A percentile compares a stretch with the other conserved stretches of the same genome.
Evolutionary conservation across 1,140 invertebrate genomes (phyloP).

Genomic region (Trichogramma pretiosum): DNA sequence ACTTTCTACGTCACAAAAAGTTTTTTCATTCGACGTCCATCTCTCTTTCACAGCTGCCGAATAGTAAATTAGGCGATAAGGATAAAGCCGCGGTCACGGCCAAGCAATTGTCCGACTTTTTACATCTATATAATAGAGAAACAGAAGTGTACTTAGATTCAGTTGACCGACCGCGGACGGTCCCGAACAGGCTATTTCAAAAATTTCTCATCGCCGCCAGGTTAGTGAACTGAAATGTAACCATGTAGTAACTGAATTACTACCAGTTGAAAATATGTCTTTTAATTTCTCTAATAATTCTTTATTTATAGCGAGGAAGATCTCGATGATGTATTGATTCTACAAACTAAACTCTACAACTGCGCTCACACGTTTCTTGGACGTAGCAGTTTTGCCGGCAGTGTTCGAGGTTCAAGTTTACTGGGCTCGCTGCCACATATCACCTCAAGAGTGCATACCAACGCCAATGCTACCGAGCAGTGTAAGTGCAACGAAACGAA

Average conservation of each 20-base stretch:
- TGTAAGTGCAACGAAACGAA: constrained; percentile 39
- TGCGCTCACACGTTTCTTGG: constrained; percentile 57
- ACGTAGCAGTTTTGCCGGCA: constrained; percentile 41
- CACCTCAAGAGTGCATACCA: constrained; percentile 40
- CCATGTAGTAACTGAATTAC: too few relatives aligned
- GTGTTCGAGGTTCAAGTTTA: constrained; percentile 37
- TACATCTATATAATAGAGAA: constrained; percentile 80
- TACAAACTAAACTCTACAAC: constrained; percentile 56
- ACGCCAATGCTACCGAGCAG: constrained; percentile 35
- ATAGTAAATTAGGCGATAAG: constrained; percentile 68
- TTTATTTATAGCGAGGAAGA: constrained; percentile 49
- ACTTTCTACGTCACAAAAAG: too few relatives aligned
- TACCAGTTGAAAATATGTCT: too few relatives aligned
- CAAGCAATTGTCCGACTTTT: constrained; percentile 86
- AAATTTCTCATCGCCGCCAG: constrained; percentile 49
- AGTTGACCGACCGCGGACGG: constrained; percentile 52
- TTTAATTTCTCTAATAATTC: neutral
- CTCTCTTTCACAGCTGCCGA: constrained; percentile 51
- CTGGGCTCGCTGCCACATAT: constrained; percentile 43
- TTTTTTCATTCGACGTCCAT: neutral
- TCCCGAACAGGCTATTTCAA: constrained; percentile 51
- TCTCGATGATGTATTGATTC: constrained; percentile 54
- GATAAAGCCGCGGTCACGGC: constrained; percentile 79
- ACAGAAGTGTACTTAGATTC: constrained; percentile 66
- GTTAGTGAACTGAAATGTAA: constrained; percentile 27